Percentiles rank a stretch among this genome's conserved stretches.
Evolutionary conservation across 2,113 vertebrate species (phyloP).

Genomic region (Meriones unguiculatus): DNA sequence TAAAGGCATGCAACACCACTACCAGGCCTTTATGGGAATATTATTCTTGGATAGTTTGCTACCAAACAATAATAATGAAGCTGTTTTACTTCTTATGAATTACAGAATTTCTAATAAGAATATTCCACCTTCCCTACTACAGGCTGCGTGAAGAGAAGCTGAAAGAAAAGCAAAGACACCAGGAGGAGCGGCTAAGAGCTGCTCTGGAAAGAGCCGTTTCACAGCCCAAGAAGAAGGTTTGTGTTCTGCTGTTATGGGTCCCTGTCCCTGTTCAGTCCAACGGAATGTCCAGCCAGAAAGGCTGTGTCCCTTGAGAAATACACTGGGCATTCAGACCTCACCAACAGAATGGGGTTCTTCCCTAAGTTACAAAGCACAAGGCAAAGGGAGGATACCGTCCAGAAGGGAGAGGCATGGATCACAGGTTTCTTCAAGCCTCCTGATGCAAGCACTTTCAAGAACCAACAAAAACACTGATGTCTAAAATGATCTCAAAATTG

Average conservation of each 20-base stretch:
- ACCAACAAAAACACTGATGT: background rate
- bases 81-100: conserved; percentile 4
- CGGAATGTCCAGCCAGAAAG: background rate
- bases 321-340: background rate
- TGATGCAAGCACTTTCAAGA: background rate
- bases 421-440: background rate
- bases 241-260: conserved; percentile 22
- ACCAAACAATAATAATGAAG: background rate
- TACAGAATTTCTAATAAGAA: conserved; percentile 38
- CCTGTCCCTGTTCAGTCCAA: background rate
- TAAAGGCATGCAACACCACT: too few relatives aligned
- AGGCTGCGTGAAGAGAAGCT: conserved; percentile 85
- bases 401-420: background rate
- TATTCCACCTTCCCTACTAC: background rate
- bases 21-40: background rate
- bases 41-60: background rate
- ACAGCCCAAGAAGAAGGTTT: conserved; percentile 84
- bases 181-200: conserved; percentile 82
- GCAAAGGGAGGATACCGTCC: background rate
- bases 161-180: conserved; percentile 78
- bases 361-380: background rate
- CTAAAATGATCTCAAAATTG: conserved; percentile 3
- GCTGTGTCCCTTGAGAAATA: background rate
- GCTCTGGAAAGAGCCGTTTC: conserved; percentile 84
- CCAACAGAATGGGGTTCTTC: background rate